Evolutionary conservation across 2,113 vertebrate genomes (phyloP).

Genomic region (Boleophthalmus pectinirostris): DNA sequence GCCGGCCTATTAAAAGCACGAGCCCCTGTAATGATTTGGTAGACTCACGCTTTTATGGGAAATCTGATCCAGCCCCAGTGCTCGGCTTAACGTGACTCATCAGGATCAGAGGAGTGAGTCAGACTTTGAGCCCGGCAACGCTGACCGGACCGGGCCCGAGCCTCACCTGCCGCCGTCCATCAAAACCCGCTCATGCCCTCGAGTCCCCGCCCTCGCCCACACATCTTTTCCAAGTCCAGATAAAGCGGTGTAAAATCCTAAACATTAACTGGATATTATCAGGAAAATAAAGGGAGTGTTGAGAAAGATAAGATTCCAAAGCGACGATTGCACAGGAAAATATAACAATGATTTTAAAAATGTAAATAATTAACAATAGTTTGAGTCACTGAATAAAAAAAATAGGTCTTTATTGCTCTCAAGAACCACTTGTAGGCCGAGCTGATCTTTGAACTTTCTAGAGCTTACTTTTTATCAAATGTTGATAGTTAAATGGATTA

Average conservation of each 20-base stretch:
- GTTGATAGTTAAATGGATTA: too few relatives aligned
- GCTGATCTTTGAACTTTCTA: too few relatives aligned
- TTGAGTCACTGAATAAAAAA: too few relatives aligned
- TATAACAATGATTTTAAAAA: too few relatives aligned
- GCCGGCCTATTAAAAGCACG: background rate
- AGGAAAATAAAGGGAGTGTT: background rate
- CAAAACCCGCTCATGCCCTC: background rate
- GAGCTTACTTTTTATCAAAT: too few relatives aligned
- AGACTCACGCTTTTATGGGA: background rate
- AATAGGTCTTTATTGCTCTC: too few relatives aligned
- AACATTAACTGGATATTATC: background rate
- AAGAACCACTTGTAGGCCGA: too few relatives aligned
- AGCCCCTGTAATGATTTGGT: background rate
- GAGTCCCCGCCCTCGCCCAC: background rate
- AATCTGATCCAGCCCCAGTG: background rate
- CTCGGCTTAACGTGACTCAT: constrained; percentile 25
- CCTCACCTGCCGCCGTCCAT: background rate
- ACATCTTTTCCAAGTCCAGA: background rate
- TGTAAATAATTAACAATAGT: too few relatives aligned
- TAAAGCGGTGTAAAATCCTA: background rate
- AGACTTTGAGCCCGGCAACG: constrained; percentile 4
- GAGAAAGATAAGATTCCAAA: background rate
- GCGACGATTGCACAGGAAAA: background rate
- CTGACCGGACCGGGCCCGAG: too few relatives aligned
- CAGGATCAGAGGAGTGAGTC: background rate